A percentile compares a stretch with the other conserved stretches of the same genome.
Evolutionary conservation across 1,140 invertebrate species (phyloP).

Genomic region (Conus ventricosus): DNA sequence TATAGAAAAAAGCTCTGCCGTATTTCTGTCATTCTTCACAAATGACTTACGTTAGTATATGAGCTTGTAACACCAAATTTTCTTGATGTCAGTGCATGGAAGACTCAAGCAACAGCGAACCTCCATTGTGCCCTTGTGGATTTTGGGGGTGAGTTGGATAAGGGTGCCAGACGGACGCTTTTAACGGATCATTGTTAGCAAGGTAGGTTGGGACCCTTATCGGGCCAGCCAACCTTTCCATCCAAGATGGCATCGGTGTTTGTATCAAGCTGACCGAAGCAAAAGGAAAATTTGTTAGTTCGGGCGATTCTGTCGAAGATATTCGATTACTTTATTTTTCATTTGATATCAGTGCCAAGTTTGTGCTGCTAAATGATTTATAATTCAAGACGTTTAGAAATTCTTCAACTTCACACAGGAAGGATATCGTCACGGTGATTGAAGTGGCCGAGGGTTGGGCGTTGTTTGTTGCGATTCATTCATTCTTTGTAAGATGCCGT

Average conservation of each 20-base stretch:
- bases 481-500: too few relatives aligned
- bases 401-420: too few relatives aligned
- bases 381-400: too few relatives aligned
- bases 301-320: constrained; percentile 6
- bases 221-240: constrained; percentile 28
- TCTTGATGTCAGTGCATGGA: constrained; percentile 65
- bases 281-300: background rate
- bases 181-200: constrained; percentile 35
- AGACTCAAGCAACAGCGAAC: constrained; percentile 69
- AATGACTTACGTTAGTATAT: constrained; percentile 27
- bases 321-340: background rate
- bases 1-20: constrained; percentile 57
- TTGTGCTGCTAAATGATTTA: too few relatives aligned
- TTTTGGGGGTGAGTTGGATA: constrained; percentile 69
- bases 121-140: constrained; percentile 70
- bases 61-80: constrained; percentile 1
- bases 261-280: background rate
- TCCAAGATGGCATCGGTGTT: constrained; percentile 36
- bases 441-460: too few relatives aligned
- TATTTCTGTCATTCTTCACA: constrained; percentile 49
- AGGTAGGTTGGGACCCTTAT: constrained; percentile 35
- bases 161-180: background rate
- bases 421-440: too few relatives aligned
- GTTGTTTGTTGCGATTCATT: too few relatives aligned
- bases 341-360: too few relatives aligned